Base-by-base conservation (phyloP, 2,113 vertebrate genomes). In the Machaerirhynchus nigripectus region DNA sequence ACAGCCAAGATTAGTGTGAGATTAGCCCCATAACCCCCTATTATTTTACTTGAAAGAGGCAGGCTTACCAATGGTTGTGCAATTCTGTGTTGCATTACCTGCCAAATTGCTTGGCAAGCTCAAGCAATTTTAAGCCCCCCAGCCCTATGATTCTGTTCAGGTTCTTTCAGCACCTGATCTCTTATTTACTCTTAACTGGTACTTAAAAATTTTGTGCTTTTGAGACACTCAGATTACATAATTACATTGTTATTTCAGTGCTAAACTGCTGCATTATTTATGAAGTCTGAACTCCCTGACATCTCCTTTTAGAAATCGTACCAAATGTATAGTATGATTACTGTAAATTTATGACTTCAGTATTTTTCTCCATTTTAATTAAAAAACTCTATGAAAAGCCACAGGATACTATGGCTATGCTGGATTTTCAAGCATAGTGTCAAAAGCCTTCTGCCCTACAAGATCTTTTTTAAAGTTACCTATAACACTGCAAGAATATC, bases 11-110 rank as follows among this genome's bases (percentile, higher is more conserved):
- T 96, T 80, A 96, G 55, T 18, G 42, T 28, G 85, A 96, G 89
- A 94, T 94, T 92, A 97, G 90, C 39, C 55, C 79, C 39, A 67
- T 40, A 93, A 91, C 55, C 35, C 75, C 15, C 2, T 81, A 80
- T 90, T 94, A 90, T 95, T 92, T 81, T 78, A 88, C 23, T 50
- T 91, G 76, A 81, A 87, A 96, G 39, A 87, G 76, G 82, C 71
- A 90, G 76, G 71, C 78, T 96, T 96, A 78, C 68, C 52, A 44
- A 64, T 15, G 61, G 79, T 91, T 93, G 79, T 74, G 74, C 75
- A 94, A 93, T 69, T 87, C 63, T 42, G 26, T 53, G 68, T n/a
- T 83, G 79, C 30, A 30, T 61, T 93, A 91, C 90, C 67, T 94
- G 63, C 81, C 79, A 87, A 95, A 75, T 28, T 76, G 57, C 53